These are phyloP conservation scores for Nephrotoma appendiculata DNA, from an alignment of 2,888 invertebrate genomes.

Conservation along the genomic window DNA sequence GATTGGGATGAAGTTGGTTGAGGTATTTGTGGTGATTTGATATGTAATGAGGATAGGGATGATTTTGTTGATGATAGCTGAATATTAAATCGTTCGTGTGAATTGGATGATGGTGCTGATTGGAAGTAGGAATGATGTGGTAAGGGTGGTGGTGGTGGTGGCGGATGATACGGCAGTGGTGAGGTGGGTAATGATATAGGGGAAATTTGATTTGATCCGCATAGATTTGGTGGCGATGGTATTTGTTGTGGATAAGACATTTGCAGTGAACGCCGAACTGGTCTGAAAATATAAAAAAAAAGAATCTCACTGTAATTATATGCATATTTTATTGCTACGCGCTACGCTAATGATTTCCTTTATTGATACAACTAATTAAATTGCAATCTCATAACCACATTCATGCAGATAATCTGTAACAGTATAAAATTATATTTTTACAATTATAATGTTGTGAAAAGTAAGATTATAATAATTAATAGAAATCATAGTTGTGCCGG, in stretches of 20 bases:
- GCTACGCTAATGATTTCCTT: too few relatives aligned
- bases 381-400: too few relatives aligned
- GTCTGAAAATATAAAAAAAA: constrained; percentile 11
- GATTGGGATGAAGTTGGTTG: constrained; percentile 7
- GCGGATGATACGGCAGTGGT: constrained; percentile 26
- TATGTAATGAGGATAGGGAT: neutral
- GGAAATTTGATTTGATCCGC: constrained; percentile 6
- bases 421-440: too few relatives aligned
- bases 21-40: neutral
- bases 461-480: too few relatives aligned
- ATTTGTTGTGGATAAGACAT: constrained; percentile 14
- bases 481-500: too few relatives aligned
- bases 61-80: neutral
- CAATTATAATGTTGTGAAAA: too few relatives aligned
- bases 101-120: neutral
- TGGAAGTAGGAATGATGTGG: constrained; percentile 7
- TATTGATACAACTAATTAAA: too few relatives aligned
- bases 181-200: constrained; percentile 23
- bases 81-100: neutral
- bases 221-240: constrained; percentile 11
- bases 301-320: too few relatives aligned
- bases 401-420: too few relatives aligned
- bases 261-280: constrained; percentile 13
- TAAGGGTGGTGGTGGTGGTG: constrained; percentile 8
- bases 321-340: too few relatives aligned